Evolutionary conservation across 2,888 invertebrate genomes (phyloP).

Genomic region (Agrotis puta): DNA sequence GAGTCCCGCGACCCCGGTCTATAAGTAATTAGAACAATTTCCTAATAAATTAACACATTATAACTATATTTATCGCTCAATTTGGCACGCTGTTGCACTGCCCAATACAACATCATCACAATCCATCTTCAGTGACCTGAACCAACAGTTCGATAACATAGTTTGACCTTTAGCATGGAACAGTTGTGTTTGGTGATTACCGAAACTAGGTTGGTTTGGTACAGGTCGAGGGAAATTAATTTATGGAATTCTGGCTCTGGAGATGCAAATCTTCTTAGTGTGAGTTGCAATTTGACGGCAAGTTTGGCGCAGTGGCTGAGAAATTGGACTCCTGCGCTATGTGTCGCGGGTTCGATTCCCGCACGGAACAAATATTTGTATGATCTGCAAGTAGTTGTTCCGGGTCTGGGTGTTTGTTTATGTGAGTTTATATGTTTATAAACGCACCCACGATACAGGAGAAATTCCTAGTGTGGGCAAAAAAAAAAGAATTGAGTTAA

Average conservation of each 20-base stretch:
- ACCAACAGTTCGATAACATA: slow-evolving; percentile 28
- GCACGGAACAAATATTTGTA: too few relatives aligned
- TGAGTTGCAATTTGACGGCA: not conserved
- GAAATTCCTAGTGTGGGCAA: too few relatives aligned
- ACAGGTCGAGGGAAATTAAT: slow-evolving; percentile 28
- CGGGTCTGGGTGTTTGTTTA: too few relatives aligned
- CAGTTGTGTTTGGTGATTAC: slow-evolving; percentile 13
- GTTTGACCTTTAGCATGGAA: slow-evolving; percentile 5
- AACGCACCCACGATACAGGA: too few relatives aligned
- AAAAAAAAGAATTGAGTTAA: too few relatives aligned
- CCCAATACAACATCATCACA: slow-evolving; percentile 30
- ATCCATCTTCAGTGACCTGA: slow-evolving; percentile 48
- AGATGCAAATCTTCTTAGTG: slow-evolving; percentile 8
- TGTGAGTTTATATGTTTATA: too few relatives aligned
- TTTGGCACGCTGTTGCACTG: slow-evolving; percentile 20
- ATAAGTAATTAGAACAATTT: too few relatives aligned
- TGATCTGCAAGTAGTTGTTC: too few relatives aligned
- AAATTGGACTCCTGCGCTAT: too few relatives aligned
- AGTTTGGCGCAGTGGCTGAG: too few relatives aligned
- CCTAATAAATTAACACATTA: not conserved
- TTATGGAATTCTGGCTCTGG: slow-evolving; percentile 20
- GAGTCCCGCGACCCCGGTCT: too few relatives aligned
- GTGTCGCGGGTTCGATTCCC: too few relatives aligned
- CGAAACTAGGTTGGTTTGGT: slow-evolving; percentile 41
- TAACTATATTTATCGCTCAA: slow-evolving; percentile 20